Conservation (phyloP, 2,113 vertebrate genomes). For the Protobothrops mucrosquamatus region DNA sequence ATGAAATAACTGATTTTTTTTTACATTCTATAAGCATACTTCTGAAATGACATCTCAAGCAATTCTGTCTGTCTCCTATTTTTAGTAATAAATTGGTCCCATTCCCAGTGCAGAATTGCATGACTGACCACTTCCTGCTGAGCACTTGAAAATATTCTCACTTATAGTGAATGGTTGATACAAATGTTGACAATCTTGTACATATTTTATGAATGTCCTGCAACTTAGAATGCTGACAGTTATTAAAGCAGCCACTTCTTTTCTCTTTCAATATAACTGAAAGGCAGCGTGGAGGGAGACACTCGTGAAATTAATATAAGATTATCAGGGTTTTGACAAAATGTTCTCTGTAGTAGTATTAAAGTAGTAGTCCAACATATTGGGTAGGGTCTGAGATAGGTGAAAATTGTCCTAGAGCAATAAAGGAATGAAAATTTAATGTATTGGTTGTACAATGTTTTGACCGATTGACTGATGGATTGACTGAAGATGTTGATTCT, state of each 20-base stretch:
- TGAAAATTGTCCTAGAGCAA: neutral
- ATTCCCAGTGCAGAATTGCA: conserved; percentile 22
- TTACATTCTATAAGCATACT: neutral
- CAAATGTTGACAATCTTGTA: neutral
- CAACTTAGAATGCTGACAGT: neutral
- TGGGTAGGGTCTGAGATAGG: neutral
- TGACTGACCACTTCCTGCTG: conserved; percentile 21
- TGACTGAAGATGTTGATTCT: neutral
- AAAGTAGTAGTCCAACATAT: neutral
- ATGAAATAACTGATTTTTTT: neutral
- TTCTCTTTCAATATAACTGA: neutral
- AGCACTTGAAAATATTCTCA: neutral
- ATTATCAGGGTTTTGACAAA: neutral
- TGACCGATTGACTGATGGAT: neutral
- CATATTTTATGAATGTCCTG: neutral
- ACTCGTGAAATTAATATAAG: neutral
- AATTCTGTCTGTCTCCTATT: conserved; percentile 44
- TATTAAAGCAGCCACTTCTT: neutral
- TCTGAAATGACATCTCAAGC: neutral
- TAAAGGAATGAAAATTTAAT: neutral
- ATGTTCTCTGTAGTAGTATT: neutral
- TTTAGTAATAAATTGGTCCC: conserved; percentile 39
- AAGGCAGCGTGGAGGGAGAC: neutral
- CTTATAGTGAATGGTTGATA: neutral
- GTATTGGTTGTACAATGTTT: neutral